These are phyloP conservation scores for Eilema sororculum DNA, from an alignment of 2,888 invertebrate genomes.

Conservation along the genomic window DNA sequence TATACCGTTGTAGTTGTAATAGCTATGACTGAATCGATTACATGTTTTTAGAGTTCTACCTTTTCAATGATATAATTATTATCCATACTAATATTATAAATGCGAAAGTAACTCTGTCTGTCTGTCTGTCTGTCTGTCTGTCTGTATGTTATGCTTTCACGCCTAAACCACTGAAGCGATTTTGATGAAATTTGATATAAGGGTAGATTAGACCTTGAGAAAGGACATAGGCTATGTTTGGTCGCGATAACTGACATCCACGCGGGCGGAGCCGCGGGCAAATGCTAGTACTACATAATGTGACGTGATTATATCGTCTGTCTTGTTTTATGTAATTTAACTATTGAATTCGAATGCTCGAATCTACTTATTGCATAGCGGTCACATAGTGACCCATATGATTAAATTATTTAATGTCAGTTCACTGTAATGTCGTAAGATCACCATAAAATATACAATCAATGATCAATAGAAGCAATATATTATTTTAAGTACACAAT, in stretches of 20 bases:
- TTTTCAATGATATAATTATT: not conserved
- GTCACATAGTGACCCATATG: not conserved
- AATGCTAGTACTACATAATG: not conserved
- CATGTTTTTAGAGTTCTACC: not conserved
- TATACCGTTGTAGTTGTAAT: not conserved
- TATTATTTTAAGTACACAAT: slow-evolving; percentile 38
- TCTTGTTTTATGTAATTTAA: not conserved
- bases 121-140: too few relatives aligned
- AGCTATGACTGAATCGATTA: not conserved
- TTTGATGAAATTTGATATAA: too few relatives aligned
- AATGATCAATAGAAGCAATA: slow-evolving; percentile 24
- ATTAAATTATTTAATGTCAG: not conserved
- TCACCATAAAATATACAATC: not conserved
- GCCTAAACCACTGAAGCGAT: too few relatives aligned
- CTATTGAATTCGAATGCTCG: not conserved
- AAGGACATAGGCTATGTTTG: too few relatives aligned
- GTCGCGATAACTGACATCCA: too few relatives aligned
- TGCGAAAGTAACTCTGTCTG: too few relatives aligned
- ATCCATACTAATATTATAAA: too few relatives aligned
- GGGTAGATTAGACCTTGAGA: too few relatives aligned
- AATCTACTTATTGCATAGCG: not conserved
- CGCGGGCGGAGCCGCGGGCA: too few relatives aligned
- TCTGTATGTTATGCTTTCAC: too few relatives aligned
- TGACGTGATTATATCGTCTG: not conserved
- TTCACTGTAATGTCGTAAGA: not conserved